A percentile compares a stretch with the other conserved stretches of the same genome.
Evolutionary conservation across 1,140 invertebrate species (phyloP).

Genomic region (Calephelis nemesis): DNA sequence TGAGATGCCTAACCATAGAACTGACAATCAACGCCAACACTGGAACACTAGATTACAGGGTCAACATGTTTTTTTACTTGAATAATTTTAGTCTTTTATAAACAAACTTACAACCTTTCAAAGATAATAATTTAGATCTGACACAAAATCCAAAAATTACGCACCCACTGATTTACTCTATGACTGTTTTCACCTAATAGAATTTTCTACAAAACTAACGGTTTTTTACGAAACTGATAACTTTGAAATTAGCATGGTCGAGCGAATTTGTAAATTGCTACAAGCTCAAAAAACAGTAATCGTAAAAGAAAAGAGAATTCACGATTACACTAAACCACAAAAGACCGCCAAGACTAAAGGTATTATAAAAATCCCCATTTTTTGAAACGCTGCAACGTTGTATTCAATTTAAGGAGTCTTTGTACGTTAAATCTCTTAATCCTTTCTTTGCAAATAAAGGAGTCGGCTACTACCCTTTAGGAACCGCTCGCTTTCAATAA

Average conservation of each 20-base stretch:
- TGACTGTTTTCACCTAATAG: too few relatives aligned
- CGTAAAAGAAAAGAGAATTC: slow-evolving; percentile 3
- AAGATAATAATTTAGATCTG: too few relatives aligned
- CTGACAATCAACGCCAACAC: too few relatives aligned
- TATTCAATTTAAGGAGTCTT: slow-evolving; percentile 33
- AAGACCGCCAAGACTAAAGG: slow-evolving; percentile 27
- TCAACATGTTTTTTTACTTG: too few relatives aligned
- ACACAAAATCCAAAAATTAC: too few relatives aligned
- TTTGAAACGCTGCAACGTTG: slow-evolving; percentile 25
- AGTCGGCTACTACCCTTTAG: slow-evolving; percentile 21
- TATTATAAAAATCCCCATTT: slow-evolving; percentile 25
- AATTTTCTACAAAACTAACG: too few relatives aligned
- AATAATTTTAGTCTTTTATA: too few relatives aligned
- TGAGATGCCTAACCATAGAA: too few relatives aligned
- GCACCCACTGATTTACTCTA: too few relatives aligned
- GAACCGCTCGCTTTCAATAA: slow-evolving; percentile 3
- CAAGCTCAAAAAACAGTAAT: not conserved
- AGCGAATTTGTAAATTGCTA: not conserved
- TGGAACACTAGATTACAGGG: too few relatives aligned
- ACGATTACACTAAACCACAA: not conserved
- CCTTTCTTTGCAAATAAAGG: slow-evolving; percentile 48
- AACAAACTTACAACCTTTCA: too few relatives aligned
- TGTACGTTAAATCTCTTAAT: slow-evolving; percentile 39
- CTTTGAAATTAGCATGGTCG: not conserved
- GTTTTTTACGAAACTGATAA: not conserved